A percentile compares a stretch with the other conserved stretches of the same genome.
Evolutionary conservation across 2,113 vertebrate genomes (phyloP).

Genomic region (Chamaea fasciata): DNA sequence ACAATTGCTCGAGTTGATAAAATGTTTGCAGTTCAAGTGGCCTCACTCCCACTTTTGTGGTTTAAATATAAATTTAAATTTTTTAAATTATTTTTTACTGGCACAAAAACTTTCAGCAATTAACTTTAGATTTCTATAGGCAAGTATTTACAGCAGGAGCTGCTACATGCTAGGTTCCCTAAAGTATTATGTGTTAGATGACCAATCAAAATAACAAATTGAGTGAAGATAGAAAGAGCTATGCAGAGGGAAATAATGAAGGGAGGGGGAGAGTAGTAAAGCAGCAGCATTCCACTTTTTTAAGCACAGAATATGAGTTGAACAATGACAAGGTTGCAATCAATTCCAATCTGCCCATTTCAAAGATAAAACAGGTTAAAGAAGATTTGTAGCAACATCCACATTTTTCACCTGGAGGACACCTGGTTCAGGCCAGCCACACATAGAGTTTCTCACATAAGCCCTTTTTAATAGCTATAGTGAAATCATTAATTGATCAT

Average conservation of each 20-base stretch:
- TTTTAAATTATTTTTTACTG: background rate
- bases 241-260: rapidly evolving
- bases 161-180: background rate
- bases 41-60: background rate
- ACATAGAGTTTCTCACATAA: background rate
- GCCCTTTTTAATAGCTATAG: background rate
- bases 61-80: background rate
- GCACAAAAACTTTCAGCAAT: background rate
- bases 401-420: background rate
- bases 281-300: background rate
- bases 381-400: background rate
- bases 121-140: background rate
- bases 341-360: background rate
- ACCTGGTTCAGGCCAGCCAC: background rate
- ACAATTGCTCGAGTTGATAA: background rate
- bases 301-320: background rate
- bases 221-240: background rate
- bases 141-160: background rate
- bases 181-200: background rate
- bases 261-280: rapidly evolving
- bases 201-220: background rate
- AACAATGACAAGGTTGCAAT: background rate
- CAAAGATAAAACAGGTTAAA: background rate
- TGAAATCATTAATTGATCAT: background rate
- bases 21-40: background rate